Evolutionary conservation across 2,888 invertebrate species (phyloP), one percentile per base, ranked within the genome.

Genomic region (Crematogaster levior): DNA sequence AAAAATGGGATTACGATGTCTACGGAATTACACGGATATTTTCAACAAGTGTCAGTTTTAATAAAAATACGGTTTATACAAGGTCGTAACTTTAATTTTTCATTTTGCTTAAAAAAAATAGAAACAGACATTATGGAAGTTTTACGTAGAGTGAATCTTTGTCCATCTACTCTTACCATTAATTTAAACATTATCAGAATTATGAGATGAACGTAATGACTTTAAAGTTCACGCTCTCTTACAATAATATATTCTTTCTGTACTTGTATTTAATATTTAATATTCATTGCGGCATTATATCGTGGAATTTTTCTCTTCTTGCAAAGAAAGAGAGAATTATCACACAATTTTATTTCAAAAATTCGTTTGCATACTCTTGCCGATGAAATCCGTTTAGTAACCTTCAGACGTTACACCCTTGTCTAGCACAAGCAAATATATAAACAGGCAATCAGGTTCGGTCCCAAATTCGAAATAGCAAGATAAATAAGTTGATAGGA

Each of bases 401-500:
- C 63, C 68, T 61, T 85, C 61, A 74, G 66, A 81, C 77, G 80
- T 70, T 61, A 77, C 56, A 43, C 43, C 43, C 53, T 56, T 43
- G 30, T 56, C 70, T 70, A 68, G 43, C 30, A 27, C 43, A 27
- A 63, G 51, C 74, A 83, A 81, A 37, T 66, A 37, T 66, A 68
- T 81, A 68, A 75, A 75, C 75, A 81, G 85, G 72, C 75, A 81
- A 83, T 83, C 73, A 80, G 66, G 68, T 72, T 61, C 82, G 63
- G 63, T 30, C 63, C 63, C 65, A 87, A 85, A 89, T 88, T 88
- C 85, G 74, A 85, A 85, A 86, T 87, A 87, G 86, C 82, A 83
- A 89, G 90, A 89, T 85, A 85, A 90, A 88, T 83, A 87, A 87
- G 85, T 84, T 79, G 86, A 85, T 86, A 79, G 46, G 80, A 86